Evolutionary conservation across 2,888 invertebrate genomes (phyloP).

Genomic region (Acleris emargana): DNA sequence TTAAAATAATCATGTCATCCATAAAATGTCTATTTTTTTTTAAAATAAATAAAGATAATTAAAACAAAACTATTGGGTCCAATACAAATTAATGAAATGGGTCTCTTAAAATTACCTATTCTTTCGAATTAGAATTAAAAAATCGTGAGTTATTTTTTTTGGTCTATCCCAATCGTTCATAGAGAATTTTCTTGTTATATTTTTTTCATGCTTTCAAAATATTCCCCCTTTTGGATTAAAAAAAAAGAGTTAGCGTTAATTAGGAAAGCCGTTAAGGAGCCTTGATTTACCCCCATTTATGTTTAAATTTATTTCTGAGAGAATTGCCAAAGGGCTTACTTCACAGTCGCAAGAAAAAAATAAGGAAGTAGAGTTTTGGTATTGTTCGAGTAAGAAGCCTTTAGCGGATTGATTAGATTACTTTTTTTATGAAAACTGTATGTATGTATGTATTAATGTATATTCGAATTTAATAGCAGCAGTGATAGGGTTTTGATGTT

Average conservation of each 20-base stretch:
- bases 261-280: neutral
- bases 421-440: neutral
- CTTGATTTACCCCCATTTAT: neutral
- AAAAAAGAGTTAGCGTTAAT: neutral
- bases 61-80: too few relatives aligned
- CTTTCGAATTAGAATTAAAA: too few relatives aligned
- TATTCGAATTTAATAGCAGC: too few relatives aligned
- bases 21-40: too few relatives aligned
- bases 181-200: too few relatives aligned
- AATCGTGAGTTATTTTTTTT: too few relatives aligned
- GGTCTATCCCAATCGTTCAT: too few relatives aligned
- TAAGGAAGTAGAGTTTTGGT: neutral
- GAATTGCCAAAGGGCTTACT: conserved; percentile 2
- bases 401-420: neutral
- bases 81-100: too few relatives aligned
- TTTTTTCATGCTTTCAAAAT: neutral
- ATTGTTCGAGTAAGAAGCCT: neutral
- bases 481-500: too few relatives aligned
- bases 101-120: too few relatives aligned
- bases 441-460: neutral
- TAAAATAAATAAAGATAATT: too few relatives aligned
- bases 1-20: too few relatives aligned
- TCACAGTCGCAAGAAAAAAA: neutral
- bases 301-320: neutral
- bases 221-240: neutral